Evolutionary conservation across 2,797 vertebrate genomes (phyloP).

Genomic region (Thamnophis elegans): DNA sequence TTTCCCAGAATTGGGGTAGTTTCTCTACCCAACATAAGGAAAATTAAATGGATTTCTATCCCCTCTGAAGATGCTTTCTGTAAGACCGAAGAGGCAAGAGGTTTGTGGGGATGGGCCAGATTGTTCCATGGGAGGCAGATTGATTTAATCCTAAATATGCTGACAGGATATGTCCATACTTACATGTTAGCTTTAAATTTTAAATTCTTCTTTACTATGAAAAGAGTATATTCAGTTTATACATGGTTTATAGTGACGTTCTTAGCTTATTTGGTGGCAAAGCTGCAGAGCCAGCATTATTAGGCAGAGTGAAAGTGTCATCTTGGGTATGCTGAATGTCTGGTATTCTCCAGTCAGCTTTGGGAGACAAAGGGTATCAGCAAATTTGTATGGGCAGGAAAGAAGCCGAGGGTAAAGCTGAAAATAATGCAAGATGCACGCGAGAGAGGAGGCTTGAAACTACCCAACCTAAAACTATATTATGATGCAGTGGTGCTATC

Average conservation of each 20-base stretch:
- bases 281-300: not conserved
- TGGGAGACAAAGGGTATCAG: not conserved
- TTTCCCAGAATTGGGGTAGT: not conserved
- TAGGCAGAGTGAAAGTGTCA: not conserved
- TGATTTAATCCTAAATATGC: not conserved
- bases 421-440: no score
- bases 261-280: not conserved
- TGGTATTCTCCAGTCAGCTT: not conserved
- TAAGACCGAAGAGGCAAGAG: not conserved
- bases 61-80: not conserved
- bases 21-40: not conserved
- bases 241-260: not conserved
- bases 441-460: no score
- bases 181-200: not conserved
- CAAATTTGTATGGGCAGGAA: no score
- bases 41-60: not conserved
- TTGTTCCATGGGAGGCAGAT: not conserved
- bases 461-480: no score
- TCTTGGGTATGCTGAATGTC: not conserved
- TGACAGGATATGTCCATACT: not conserved
- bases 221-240: not conserved
- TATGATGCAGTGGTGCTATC: no score
- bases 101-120: not conserved
- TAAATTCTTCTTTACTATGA: not conserved
- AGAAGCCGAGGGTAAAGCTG: no score